Evolutionary conservation across 2,113 vertebrate genomes (phyloP).

Genomic region (Synodontis membranacea): DNA sequence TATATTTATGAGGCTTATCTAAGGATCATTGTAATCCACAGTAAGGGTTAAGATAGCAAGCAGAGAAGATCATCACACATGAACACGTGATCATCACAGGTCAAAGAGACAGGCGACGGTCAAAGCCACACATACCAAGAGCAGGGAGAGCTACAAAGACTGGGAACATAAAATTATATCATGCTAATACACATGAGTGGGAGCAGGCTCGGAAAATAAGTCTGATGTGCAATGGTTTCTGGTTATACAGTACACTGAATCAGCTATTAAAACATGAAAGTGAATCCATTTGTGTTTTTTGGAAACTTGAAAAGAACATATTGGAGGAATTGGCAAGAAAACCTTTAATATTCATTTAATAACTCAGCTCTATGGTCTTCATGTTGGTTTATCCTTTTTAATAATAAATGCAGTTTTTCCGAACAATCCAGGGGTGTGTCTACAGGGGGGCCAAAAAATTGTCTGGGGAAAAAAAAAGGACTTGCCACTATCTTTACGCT

Average conservation of each 20-base stretch:
- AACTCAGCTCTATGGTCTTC: no score
- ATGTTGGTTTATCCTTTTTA: no score
- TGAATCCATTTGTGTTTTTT: not conserved
- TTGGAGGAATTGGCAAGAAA: no score
- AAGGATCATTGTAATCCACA: not conserved
- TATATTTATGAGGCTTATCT: not conserved
- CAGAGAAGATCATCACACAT: not conserved
- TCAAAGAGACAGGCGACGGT: not conserved
- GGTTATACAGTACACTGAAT: not conserved
- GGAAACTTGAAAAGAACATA: no score
- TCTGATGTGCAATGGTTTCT: not conserved
- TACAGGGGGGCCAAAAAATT: no score
- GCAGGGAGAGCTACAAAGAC: not conserved
- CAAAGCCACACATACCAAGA: not conserved
- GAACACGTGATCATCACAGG: not conserved
- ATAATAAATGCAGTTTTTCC: no score
- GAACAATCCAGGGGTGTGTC: no score
- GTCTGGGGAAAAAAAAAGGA: no score
- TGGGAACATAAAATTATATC: not conserved
- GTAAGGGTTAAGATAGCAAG: not conserved
- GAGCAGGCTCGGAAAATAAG: not conserved
- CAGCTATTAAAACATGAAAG: not conserved
- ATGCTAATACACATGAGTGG: not conserved
- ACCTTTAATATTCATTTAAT: not conserved
- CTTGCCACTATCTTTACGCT: no score